These are phyloP conservation scores for Tethya wilhelma DNA, from an alignment of 37 sponge, comb jelly and placozoan species.

Conservation along the genomic window DNA sequence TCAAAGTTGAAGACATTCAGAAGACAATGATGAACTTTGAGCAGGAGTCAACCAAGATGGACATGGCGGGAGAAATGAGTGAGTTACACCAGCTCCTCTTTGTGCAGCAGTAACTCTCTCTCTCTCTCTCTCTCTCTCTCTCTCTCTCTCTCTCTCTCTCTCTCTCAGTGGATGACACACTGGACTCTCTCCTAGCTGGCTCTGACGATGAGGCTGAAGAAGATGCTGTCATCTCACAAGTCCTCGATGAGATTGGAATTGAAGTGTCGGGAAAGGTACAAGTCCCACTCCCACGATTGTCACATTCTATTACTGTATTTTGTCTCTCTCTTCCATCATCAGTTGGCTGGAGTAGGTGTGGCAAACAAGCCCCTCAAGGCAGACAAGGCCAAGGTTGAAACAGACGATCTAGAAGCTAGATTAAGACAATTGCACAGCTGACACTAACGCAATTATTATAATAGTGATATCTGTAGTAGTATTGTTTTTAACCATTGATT, in stretches of 20 bases:
- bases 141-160: background rate
- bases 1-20: conserved; percentile 86
- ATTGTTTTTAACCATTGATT: no score
- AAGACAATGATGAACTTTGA: conserved; percentile 93
- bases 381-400: conserved; percentile 1
- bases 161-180: conserved; percentile 95
- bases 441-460: no score
- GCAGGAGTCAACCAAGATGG: conserved; percentile 95
- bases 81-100: conserved; percentile 34
- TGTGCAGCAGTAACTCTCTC: no score
- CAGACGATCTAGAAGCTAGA: conserved; percentile 53
- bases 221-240: conserved; percentile 89
- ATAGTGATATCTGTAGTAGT: no score
- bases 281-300: background rate
- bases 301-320: background rate
- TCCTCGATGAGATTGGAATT: conserved; percentile 99
- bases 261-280: conserved; percentile 85
- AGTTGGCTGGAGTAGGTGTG: conserved; percentile 69
- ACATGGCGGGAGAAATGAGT: conserved; percentile 97
- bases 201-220: conserved; percentile 96
- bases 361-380: conserved; percentile 22
- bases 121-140: background rate
- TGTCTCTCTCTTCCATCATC: background rate
- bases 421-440: conserved; percentile 59
- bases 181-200: conserved; percentile 88